Conservation (phyloP, 2,113 vertebrate species). For the Mungos mungo region DNA sequence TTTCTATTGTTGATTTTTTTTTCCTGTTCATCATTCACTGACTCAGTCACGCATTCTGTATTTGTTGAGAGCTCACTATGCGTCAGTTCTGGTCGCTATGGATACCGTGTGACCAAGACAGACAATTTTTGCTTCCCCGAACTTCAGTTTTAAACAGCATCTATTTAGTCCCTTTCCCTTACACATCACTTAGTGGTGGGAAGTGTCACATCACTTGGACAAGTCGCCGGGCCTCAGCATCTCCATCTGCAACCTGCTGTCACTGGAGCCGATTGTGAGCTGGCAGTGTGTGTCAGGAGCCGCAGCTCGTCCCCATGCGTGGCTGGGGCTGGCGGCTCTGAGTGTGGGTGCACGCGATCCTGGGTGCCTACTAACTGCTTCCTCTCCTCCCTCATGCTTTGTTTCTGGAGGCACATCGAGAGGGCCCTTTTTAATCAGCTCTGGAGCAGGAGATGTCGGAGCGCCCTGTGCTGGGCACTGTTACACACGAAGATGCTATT, state of each 20-base stretch:
- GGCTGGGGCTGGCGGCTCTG: neutral
- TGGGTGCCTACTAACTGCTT: neutral
- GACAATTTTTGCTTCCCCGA: neutral
- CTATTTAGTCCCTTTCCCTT: neutral
- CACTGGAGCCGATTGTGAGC: accelerated
- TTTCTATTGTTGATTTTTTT: neutral
- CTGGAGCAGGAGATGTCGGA: neutral
- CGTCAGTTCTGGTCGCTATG: neutral
- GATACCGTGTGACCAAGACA: neutral
- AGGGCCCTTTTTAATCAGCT: neutral
- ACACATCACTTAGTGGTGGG: neutral
- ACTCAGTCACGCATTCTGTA: neutral
- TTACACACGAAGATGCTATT: accelerated
- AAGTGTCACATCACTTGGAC: neutral
- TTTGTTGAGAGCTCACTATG: neutral
- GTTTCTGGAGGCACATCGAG: neutral
- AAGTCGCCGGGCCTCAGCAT: neutral
- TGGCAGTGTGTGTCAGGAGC: no score
- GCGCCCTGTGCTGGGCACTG: accelerated
- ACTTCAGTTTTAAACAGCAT: neutral
- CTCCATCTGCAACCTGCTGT: neutral
- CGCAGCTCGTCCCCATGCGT: accelerated
- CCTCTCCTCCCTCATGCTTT: neutral
- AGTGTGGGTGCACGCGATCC: accelerated
- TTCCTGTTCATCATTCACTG: neutral